Evolutionary conservation across 2,113 vertebrate genomes (phyloP).

Genomic region (Microcebus griseorufus): DNA sequence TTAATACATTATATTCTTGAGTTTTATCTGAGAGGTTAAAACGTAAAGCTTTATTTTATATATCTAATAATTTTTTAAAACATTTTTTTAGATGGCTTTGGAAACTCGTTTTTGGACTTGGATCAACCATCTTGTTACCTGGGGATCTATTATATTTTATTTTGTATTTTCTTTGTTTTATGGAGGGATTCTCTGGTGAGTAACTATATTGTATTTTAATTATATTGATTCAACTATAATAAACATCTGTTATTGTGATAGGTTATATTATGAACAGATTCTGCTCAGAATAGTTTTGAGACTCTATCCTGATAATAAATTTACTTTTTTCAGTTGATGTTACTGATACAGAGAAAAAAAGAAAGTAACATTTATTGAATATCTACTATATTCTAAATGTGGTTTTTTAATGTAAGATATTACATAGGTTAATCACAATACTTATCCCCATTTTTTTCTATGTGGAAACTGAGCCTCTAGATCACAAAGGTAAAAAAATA

Average conservation of each 20-base stretch:
- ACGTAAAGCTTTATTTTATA: not conserved
- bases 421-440: not conserved
- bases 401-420: not conserved
- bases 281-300: conserved; percentile 20
- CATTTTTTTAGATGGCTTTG: conserved; percentile 92
- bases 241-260: conserved; percentile 17
- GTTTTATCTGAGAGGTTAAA: conserved; percentile 32
- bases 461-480: not conserved
- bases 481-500: not conserved
- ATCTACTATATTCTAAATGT: not conserved
- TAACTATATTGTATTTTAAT: conserved; percentile 66
- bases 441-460: not conserved
- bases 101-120: conserved; percentile 99
- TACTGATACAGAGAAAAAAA: not conserved
- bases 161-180: conserved; percentile 99
- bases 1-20: conserved; percentile 1
- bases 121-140: conserved; percentile 99
- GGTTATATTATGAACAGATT: conserved; percentile 37
- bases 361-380: conserved; percentile 17
- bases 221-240: not conserved
- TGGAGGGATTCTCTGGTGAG: conserved; percentile 97
- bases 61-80: conserved; percentile 32
- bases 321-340: conserved; percentile 18
- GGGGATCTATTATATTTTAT: conserved; percentile 99
- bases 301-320: not conserved